phyloP scores from a whole-genome alignment of 2,888 invertebrate genomes.

The Cremastinae sp. region DNA sequence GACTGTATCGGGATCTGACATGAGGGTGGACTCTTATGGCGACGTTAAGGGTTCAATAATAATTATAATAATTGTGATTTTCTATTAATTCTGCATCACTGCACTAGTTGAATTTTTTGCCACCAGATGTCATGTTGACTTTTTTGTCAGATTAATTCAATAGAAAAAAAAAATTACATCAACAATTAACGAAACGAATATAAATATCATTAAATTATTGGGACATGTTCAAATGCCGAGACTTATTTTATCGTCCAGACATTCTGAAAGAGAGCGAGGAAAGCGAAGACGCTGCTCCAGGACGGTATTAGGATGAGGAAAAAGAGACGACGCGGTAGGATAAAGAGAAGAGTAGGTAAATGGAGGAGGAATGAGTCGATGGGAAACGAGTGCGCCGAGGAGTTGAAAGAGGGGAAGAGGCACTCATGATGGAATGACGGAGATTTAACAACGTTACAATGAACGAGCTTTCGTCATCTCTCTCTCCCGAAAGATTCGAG shows the following conservation, averaged over 20 bases:
- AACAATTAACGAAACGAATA: too few species aligned
- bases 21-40: too few species aligned
- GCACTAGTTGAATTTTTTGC: too few species aligned
- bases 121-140: too few species aligned
- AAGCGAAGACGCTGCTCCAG: not conserved
- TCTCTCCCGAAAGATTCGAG: constrained; percentile 54
- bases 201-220: too few species aligned
- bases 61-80: constrained; percentile 33
- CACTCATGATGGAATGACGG: constrained; percentile 75
- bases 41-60: too few species aligned
- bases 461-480: constrained; percentile 68
- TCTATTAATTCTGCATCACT: constrained; percentile 3
- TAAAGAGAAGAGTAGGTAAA: constrained; percentile 53
- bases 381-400: constrained; percentile 39
- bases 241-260: constrained; percentile 29
- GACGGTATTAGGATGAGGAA: constrained; percentile 16
- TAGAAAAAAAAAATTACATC: too few species aligned
- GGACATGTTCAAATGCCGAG: too few species aligned
- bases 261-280: constrained; percentile 34
- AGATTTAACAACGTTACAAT: constrained; percentile 78
- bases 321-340: constrained; percentile 31
- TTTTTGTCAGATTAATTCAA: too few species aligned
- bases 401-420: constrained; percentile 51
- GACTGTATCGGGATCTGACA: too few species aligned
- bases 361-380: constrained; percentile 33